Evolutionary conservation across 2,888 invertebrate species (phyloP), one percentile per base, ranked within the genome.

Genomic region (Schizotus pectinicornis): DNA sequence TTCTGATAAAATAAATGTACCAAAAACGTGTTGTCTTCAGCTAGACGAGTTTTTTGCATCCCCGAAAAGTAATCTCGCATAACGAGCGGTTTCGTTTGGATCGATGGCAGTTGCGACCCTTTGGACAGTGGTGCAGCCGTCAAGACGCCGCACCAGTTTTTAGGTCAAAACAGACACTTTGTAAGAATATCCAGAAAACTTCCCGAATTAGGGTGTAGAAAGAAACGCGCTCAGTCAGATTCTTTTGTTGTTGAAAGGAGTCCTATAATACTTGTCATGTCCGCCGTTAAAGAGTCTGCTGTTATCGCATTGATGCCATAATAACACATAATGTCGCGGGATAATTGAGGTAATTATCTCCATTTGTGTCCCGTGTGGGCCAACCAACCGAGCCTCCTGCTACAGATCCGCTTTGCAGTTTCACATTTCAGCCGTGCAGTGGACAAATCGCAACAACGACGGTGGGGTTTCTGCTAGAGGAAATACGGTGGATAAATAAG

Each of bases 261-360:
- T n/a, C n/a, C n/a, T 5, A 38, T 38, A 9, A n/a, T 13, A 22
- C 22, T 22, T 22, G 22, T 22, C 22, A 22, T 22, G 22, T 22
- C 22, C 22, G 22, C 22, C 22, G 22, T 22, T 22, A 22, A 22
- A 22, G 22, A 31, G 14, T 30, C 14, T 31, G 31, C 11, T 22
- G 41, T 43, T 9, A 22, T 39, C 34, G 6, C 35, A 54, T 62
- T 59, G 59, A 52, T 62, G 49, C 59, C 45, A 59, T 67, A 67
- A 69, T 66, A 61, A 65, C 61, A 63, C 61, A 64, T 68, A 68
- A 67, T 67, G 60, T 59, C 63, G 61, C 63, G 60, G 59, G 62
- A 65, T 69, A 69, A 69, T 69, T 67, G 68, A 67, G 59, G 62
- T 65, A 67, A 67, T 67, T 67, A 65, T 62, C 54, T 60, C 58